Evolutionary conservation across 2,113 vertebrate species (phyloP), one percentile per base, ranked within the genome.

Genomic region (Damaliscus lunatus): DNA sequence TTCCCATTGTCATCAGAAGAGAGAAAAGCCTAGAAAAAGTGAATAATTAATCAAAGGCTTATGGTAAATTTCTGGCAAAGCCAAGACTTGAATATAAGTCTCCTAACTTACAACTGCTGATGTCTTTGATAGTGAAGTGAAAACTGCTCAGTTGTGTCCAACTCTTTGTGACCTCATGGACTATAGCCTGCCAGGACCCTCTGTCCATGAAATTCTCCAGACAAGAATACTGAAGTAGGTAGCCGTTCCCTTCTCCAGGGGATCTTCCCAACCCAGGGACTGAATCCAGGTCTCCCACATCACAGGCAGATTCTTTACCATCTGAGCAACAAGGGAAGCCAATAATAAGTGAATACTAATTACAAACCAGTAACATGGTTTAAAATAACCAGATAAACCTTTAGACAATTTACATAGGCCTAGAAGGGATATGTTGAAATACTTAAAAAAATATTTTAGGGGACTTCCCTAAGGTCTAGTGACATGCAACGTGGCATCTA

Each of bases 361-460:
- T 87, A 78, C 43, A 71, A 64, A 33, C 87, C 52, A 94, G 29
- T 48, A 62, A 59, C 25, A 50, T 46, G 15, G 2, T 46, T 77
- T 96, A 81, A 95, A 97, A 86, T 85, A 93, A 96, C 55, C 19
- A 87, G 19, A 77, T 80, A 96, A 93, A 93, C 55, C 46, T 77
- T 81, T 86, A 90, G 29, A 81, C 15, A 94, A 88, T 90, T 90
- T 90, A 67, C 12, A 89, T 7, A 77, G 36, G 16, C 23, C 19
- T 80, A 52, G 2, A 86, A 90, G 21, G 8, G 25, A 53, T 94
- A 78, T 83, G 5, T 71, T 88, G 25, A 83, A 89, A 86, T 90
- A 25, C 23, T 85, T 40, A 25, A 19, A 6, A 77, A 77, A 14
- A 27, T 43, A 77, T 77, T 77, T 43, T 77, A 77, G 12, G 40